These are phyloP conservation scores for Oedothorax gibbosus DNA, from an alignment of 1,140 invertebrate species.

Conservation along the genomic window DNA sequence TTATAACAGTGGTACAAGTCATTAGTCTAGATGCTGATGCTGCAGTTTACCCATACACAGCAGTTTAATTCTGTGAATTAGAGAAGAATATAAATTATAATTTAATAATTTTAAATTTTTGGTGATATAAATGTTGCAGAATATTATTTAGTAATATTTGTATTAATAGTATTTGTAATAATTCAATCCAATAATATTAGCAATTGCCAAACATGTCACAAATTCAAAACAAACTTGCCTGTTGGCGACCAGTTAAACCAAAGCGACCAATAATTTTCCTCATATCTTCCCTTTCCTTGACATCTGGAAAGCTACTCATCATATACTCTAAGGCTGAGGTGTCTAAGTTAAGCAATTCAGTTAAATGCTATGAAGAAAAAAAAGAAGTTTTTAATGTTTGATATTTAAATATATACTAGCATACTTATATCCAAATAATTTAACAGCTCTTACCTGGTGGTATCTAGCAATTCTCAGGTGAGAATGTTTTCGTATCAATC, in stretches of 20 bases:
- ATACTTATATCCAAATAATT: not conserved
- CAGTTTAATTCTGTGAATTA: too few relatives aligned
- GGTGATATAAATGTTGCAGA: too few relatives aligned
- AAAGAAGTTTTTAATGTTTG: too few relatives aligned
- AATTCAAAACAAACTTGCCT: conserved; percentile 74
- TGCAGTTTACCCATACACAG: too few relatives aligned
- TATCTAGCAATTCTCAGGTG: conserved; percentile 97
- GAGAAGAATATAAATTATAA: too few relatives aligned
- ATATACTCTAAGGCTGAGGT: conserved; percentile 97
- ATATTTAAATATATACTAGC: not conserved
- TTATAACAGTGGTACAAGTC: too few relatives aligned
- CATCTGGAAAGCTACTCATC: conserved; percentile 96
- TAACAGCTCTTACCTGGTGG: conserved; percentile 80
- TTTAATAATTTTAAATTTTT: too few relatives aligned
- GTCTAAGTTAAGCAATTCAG: conserved; percentile 95
- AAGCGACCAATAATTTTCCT: conserved; percentile 98
- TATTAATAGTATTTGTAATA: too few relatives aligned
- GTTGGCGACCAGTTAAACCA: conserved; percentile 95
- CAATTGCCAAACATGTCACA: not conserved
- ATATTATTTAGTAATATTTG: too few relatives aligned
- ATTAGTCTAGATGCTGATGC: too few relatives aligned
- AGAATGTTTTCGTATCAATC: conserved; percentile 97
- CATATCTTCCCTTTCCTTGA: conserved; percentile 99
- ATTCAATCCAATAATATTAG: too few relatives aligned
- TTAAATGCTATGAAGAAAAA: conserved; percentile 79